A percentile compares a stretch with the other conserved stretches of the same genome.
Evolutionary conservation across 1,140 invertebrate species (phyloP).

Genomic region (Hormaphis cornu): DNA sequence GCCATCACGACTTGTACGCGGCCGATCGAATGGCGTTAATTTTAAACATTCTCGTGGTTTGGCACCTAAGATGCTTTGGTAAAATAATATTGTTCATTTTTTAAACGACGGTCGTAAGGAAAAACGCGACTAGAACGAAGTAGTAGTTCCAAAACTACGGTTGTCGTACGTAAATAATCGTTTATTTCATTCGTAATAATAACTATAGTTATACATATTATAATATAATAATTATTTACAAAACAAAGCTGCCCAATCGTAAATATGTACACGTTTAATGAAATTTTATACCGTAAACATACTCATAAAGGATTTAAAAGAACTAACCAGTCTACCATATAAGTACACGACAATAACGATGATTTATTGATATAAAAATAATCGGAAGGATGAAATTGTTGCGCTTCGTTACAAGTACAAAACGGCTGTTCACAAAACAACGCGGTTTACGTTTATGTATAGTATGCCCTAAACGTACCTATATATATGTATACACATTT

Average conservation of each 20-base stretch:
- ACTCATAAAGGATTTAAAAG: neutral
- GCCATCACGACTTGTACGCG: no score
- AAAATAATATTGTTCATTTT: no score
- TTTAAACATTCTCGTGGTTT: no score
- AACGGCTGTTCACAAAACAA: neutral
- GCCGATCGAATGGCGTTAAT: no score
- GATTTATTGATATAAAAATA: no score
- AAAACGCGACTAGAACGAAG: no score
- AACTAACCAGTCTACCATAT: neutral
- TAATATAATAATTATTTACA: slow-evolving; percentile 20
- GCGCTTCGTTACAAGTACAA: neutral
- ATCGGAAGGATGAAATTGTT: slow-evolving; percentile 14
- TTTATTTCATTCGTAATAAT: no score
- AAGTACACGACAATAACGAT: no score
- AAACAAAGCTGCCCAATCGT: slow-evolving; percentile 4
- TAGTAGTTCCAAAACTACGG: neutral
- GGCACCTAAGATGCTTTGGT: no score
- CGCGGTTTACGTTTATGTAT: no score
- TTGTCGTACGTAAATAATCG: neutral
- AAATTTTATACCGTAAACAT: neutral
- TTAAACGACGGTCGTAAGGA: no score
- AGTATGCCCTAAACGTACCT: neutral
- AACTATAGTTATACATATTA: no score
- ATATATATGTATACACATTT: neutral
- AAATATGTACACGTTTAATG: slow-evolving; percentile 3